Evolutionary conservation across 2,113 vertebrate species (phyloP), one percentile per base, ranked within the genome.

Genomic region (Chaenocephalus aceratus): DNA sequence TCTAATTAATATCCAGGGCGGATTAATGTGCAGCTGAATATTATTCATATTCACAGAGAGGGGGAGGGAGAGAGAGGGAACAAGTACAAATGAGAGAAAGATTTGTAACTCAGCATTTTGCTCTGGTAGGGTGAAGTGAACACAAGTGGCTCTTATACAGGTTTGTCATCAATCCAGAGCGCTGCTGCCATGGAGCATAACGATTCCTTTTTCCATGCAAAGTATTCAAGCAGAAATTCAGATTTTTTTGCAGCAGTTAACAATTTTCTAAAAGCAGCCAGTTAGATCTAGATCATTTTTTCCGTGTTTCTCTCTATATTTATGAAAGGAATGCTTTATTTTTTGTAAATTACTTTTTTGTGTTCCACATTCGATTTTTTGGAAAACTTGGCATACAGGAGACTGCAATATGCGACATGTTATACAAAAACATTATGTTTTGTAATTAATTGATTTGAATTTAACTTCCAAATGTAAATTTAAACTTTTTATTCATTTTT

Each of bases 1-100:
- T 86, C 89, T 92, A 93, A 93, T 92, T 94, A 94, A 93, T 94
- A 94, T 92, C 87, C 86, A 83, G 82, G 77, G 76, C 34, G 66
- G 89, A 93, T 92, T 90, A 92, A 83, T 53, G 51, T 63, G 80
- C 71, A 77, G 86, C 78, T 77, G 82, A 86, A 87, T 91, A 89
- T 88, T 82, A 71, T 87, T 88, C 78, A 65, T 73, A 57, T 60
- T 69, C 65, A 69, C 30, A 54, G 64, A 49, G 80, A 83, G 74
- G 9, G 60, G 3, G 36, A n/a, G 65, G 52, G 44, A 41, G 71
- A 61, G 54, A 52, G 61, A n/a, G 26, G 57, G 87, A 80, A 51
- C 53, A 48, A 77, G 62, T 59, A 34, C 34, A 34, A 87, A 65
- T 10, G 56, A 81, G 77, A 84, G 58, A 51, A 26, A 49, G 77